Evolutionary conservation across 64 coral and sea anemone species (phyloP).

Genomic region (Trachythela sp.): DNA sequence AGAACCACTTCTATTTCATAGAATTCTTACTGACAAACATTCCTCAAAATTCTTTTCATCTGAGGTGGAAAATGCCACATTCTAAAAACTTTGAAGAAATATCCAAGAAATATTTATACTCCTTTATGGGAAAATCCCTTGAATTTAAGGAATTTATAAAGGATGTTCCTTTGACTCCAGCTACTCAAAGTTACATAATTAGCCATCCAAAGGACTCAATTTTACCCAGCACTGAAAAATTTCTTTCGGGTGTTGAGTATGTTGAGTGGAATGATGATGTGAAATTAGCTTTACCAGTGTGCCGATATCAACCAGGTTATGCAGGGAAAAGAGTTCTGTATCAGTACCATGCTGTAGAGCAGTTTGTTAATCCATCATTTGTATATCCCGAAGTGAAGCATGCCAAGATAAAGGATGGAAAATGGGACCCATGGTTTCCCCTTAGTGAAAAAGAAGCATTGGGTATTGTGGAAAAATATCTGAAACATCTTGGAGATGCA

Average conservation of each 20-base stretch:
- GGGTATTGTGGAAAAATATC: constrained; percentile 30
- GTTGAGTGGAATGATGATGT: constrained; percentile 9
- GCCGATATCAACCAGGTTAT: constrained; percentile 45
- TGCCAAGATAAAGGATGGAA: background rate
- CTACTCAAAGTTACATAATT: background rate
- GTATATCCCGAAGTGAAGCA: constrained; percentile 18
- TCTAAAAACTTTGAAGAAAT: background rate
- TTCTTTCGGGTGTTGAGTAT: background rate
- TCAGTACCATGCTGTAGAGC: background rate
- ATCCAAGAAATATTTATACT: background rate
- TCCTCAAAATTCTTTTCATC: background rate
- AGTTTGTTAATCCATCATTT: background rate
- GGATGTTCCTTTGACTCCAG: background rate
- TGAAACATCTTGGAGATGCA: constrained; percentile 41
- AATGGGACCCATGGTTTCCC: background rate
- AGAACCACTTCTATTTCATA: background rate
- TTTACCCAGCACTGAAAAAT: background rate
- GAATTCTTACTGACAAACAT: background rate
- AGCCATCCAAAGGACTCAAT: background rate
- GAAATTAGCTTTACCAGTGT: constrained; percentile 19
- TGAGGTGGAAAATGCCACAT: background rate
- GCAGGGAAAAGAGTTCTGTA: background rate
- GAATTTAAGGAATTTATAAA: background rate
- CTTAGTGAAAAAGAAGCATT: constrained; percentile 37
- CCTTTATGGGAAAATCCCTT: background rate